phyloP scores from a whole-genome alignment of 2,113 vertebrate genomes.

The Strix uralensis region DNA sequence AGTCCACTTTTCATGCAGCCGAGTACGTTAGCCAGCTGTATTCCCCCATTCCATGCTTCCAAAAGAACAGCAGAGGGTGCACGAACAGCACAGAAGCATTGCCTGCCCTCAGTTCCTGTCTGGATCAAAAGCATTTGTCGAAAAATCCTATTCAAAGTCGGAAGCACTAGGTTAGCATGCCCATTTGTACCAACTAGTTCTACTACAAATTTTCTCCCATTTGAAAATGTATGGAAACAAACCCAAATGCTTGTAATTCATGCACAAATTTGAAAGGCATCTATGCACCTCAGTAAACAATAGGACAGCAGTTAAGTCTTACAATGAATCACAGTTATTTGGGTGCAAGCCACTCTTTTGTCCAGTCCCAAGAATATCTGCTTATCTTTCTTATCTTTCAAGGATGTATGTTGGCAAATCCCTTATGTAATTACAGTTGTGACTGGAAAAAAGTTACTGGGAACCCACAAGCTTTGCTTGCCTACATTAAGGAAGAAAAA shows the following conservation, averaged over 20 bases:
- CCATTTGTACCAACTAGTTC: background rate
- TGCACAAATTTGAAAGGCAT: background rate
- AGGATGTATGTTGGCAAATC: background rate
- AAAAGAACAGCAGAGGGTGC: slow-evolving; percentile 21
- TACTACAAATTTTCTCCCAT: background rate
- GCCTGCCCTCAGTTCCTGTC: background rate
- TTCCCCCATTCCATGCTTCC: background rate
- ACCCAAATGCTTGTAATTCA: background rate
- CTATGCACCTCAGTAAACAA: background rate
- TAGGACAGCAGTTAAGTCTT: background rate
- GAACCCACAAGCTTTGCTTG: background rate
- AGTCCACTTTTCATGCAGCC: background rate
- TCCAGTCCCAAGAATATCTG: background rate
- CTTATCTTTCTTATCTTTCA: background rate
- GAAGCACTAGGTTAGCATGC: background rate
- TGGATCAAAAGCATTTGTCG: background rate
- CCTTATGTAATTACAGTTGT: background rate
- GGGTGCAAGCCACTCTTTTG: background rate
- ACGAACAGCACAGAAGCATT: background rate
- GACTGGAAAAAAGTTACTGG: background rate
- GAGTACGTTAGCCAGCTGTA: accelerated
- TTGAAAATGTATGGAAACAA: background rate
- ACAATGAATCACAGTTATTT: background rate
- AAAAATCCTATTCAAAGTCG: background rate
- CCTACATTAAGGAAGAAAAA: background rate